Percentiles rank a stretch among this genome's conserved stretches.
Evolutionary conservation across 2,797 vertebrate genomes (phyloP).

Genomic region (Oreochromis mossambicus): DNA sequence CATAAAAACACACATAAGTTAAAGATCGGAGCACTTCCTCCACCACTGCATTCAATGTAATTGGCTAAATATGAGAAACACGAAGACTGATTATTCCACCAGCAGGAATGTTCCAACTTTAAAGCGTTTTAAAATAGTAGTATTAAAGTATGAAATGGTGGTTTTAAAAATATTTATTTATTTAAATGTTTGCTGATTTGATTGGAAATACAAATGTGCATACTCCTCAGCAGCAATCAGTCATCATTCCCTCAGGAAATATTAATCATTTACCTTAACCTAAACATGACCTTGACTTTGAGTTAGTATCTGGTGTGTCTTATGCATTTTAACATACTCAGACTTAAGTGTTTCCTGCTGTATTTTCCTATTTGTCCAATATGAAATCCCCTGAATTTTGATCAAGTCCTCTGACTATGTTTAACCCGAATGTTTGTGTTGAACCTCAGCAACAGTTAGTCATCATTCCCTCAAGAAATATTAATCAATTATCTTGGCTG

Average conservation of each 20-base stretch:
- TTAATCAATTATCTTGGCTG: slow-evolving; percentile 83
- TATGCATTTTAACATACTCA: slow-evolving; percentile 22
- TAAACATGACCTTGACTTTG: slow-evolving; percentile 39
- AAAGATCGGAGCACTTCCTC: not conserved
- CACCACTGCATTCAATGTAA: not conserved
- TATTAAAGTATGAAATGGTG: not conserved
- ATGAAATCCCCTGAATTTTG: slow-evolving; percentile 44
- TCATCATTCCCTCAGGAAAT: not conserved
- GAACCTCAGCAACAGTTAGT: slow-evolving; percentile 76
- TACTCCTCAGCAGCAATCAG: not conserved
- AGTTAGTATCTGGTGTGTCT: not conserved
- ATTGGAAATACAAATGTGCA: not conserved
- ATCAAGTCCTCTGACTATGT: slow-evolving; percentile 52
- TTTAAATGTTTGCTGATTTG: not conserved
- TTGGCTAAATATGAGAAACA: not conserved
- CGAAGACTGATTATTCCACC: not conserved
- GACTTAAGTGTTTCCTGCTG: slow-evolving; percentile 19
- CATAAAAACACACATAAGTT: fast-evolving
- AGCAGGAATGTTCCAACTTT: not conserved
- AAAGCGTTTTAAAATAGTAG: not conserved
- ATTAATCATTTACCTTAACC: not conserved
- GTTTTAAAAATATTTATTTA: not conserved
- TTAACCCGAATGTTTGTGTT: slow-evolving; percentile 70
- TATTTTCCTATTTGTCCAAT: slow-evolving; percentile 42
- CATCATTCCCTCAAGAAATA: slow-evolving; percentile 84